Evolutionary conservation across 2,888 invertebrate species (phyloP), one percentile per base, ranked within the genome.

Genomic region (Leptogaster cylindrica): DNA sequence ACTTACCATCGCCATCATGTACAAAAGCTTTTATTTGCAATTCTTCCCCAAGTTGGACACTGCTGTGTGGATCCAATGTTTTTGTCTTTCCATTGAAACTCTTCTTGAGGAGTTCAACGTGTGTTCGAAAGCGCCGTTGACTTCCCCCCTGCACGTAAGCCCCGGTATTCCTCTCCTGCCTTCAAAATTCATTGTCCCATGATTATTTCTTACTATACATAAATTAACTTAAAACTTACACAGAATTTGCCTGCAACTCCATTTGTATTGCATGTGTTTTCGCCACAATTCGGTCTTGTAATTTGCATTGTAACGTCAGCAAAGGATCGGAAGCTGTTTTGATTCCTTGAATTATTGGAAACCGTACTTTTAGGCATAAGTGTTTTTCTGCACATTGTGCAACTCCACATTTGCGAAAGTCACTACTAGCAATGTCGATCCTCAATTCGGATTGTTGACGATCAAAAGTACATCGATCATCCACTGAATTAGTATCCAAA

Each of bases 11-110:
- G 46, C 84, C 85, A 12, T 83, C 79, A 64, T 82, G 77, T 8
- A 86, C 83, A 70, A 83, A 78, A 5, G 84, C 84, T 27, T 84
- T 78, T 25, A 87, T 73, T 44, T 86, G 72, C 28, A 87, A 75
- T 68, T 86, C 85, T 73, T 87, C 87, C 2, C 87, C 87, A 44
- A 87, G 76, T 67, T 83, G 80, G 0, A 87, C 85, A 3, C 83
- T 78, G 3, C 83, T 84, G 55, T 84, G 83, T 1, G 81, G 75
- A 68, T 83, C 81, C 63, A 87, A 77, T 16, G 78, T 79, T n/a
- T 82, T 77, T 14, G 83, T 82, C 71, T 84, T 86, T 20, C 83
- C 82, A 64, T 81, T 82, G 1, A 76, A 75, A n/a, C 82, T 76
- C 68, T 82, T 83, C 27, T 84, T 75, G 66, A 84, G 79, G 2